Percentiles rank a stretch among this genome's conserved stretches.
These are phyloP conservation scores for Pristionchus japonicus DNA, from an alignment of 2,888 invertebrate species.

Conservation along the genomic window DNA sequence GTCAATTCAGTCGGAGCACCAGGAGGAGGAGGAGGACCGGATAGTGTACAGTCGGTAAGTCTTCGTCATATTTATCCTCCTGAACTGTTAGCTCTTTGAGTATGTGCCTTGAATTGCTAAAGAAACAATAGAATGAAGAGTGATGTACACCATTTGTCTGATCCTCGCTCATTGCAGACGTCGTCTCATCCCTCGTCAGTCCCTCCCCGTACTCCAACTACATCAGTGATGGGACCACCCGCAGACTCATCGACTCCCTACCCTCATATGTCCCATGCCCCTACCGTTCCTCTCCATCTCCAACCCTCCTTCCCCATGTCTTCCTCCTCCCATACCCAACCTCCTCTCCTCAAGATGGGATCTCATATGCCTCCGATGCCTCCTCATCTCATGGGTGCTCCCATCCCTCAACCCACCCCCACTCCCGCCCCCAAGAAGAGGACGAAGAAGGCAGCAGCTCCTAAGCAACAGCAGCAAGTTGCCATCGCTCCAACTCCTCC, in stretches of 20 bases:
- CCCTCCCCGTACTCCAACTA: constrained; percentile 31
- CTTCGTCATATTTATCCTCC: background rate
- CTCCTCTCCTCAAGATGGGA: background rate
- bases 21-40: constrained; percentile 31
- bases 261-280: background rate
- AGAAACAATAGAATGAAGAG: background rate
- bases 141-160: background rate
- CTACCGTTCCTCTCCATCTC: background rate
- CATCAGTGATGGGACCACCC: constrained; percentile 31
- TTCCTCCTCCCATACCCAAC: background rate
- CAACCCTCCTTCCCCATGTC: background rate
- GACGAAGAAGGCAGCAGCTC: constrained; percentile 23
- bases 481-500: background rate
- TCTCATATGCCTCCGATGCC: background rate
- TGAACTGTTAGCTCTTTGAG: background rate
- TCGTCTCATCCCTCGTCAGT: background rate
- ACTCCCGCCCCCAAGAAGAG: background rate
- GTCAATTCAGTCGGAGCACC: constrained; percentile 9
- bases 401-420: background rate
- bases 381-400: background rate
- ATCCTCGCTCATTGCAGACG: too few relatives aligned
- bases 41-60: constrained; percentile 32
- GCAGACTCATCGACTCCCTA: constrained; percentile 37
- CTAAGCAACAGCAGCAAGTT: background rate
- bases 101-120: too few relatives aligned